Evolutionary conservation across 2,113 vertebrate species (phyloP).

Genomic region (Motacilla tschutschensis): DNA sequence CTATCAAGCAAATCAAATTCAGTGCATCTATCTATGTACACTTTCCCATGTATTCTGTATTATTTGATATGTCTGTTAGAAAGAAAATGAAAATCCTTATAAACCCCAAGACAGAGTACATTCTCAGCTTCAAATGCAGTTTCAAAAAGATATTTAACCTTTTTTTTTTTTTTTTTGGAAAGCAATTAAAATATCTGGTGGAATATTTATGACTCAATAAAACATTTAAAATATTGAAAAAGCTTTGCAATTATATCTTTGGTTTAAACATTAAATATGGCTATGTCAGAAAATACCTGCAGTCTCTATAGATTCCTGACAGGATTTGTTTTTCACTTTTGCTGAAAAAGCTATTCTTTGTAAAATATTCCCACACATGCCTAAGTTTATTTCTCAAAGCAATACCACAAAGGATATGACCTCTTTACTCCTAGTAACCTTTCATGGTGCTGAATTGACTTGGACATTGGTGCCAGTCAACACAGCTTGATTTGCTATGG

Average conservation of each 20-base stretch:
- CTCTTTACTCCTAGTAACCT: constrained; percentile 80
- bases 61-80: neutral
- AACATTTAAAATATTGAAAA: constrained; percentile 48
- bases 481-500: constrained; percentile 82
- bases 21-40: neutral
- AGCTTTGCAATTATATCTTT: constrained; percentile 31
- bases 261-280: constrained; percentile 50
- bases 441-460: constrained; percentile 79
- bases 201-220: constrained; percentile 57
- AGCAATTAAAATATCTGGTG: constrained; percentile 33
- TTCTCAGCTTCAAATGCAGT: neutral
- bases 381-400: constrained; percentile 80
- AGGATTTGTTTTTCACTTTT: constrained; percentile 74
- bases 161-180: neutral
- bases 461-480: constrained; percentile 78
- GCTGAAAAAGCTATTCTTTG: constrained; percentile 75
- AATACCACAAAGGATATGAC: constrained; percentile 77
- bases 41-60: neutral
- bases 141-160: constrained; percentile 28
- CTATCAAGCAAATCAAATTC: constrained; percentile 3
- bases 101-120: neutral
- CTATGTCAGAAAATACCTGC: constrained; percentile 48
- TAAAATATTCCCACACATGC: constrained; percentile 84
- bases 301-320: constrained; percentile 64
- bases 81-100: neutral